Evolutionary conservation across 2,888 invertebrate genomes (phyloP).

Genomic region (Pelosia muscerda): DNA sequence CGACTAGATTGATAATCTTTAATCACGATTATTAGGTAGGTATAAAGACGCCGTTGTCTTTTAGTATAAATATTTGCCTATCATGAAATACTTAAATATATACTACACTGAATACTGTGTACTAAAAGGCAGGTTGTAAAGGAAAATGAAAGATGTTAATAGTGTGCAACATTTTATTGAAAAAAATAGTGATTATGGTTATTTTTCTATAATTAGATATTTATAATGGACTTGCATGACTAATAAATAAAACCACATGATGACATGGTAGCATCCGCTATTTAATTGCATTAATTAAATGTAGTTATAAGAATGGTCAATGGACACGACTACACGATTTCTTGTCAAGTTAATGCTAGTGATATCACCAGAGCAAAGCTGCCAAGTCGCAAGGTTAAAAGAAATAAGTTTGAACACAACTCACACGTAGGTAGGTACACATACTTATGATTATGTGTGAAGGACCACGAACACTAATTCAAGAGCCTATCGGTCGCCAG

Average conservation of each 20-base stretch:
- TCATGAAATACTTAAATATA: no score
- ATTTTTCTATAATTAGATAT: not conserved
- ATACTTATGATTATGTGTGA: conserved; percentile 61
- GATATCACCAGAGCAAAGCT: conserved; percentile 68
- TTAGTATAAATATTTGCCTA: no score
- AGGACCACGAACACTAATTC: conserved; percentile 79
- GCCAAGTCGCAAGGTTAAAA: conserved; percentile 63
- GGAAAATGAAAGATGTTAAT: no score
- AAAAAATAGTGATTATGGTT: not conserved
- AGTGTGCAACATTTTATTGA: no score
- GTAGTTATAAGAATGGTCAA: conserved; percentile 45
- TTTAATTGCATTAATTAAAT: conserved; percentile 44
- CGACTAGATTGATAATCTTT: not conserved
- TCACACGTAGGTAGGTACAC: conserved; percentile 24
- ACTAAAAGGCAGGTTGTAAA: not conserved
- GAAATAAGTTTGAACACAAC: conserved; percentile 51
- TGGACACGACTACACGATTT: conserved; percentile 56
- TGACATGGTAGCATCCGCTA: conserved; percentile 41
- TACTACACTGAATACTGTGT: not conserved
- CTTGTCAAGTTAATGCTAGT: conserved; percentile 56
- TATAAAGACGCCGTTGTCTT: not conserved
- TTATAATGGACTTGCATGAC: conserved; percentile 1
- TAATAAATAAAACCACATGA: conserved; percentile 37
- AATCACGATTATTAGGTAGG: not conserved
- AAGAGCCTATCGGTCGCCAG: conserved; percentile 63